Percentiles rank a stretch among this genome's conserved stretches.
Evolutionary conservation across 1,140 invertebrate genomes (phyloP).

Genomic region (Drosophila yakuba): DNA sequence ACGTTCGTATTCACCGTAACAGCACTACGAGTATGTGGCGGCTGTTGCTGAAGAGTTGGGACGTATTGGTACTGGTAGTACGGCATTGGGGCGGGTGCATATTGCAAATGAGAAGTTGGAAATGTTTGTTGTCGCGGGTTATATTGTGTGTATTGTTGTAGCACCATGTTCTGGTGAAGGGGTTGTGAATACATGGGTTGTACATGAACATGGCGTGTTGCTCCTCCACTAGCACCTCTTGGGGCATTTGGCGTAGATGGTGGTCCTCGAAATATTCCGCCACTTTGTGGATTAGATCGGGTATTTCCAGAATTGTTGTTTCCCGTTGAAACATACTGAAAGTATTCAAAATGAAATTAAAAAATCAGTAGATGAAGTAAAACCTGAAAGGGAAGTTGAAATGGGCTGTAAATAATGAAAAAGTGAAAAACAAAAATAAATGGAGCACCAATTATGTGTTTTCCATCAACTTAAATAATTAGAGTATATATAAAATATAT

Average conservation of each 20-base stretch:
- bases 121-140: slow-evolving; percentile 66
- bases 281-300: slow-evolving; percentile 66
- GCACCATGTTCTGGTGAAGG: slow-evolving; percentile 57
- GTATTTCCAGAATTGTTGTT: slow-evolving; percentile 64
- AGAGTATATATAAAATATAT: no score
- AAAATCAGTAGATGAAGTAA: neutral
- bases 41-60: slow-evolving; percentile 57
- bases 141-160: slow-evolving; percentile 66
- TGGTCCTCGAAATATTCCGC: slow-evolving; percentile 66
- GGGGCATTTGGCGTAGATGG: slow-evolving; percentile 55
- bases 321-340: slow-evolving; percentile 65
- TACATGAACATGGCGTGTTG: slow-evolving; percentile 65
- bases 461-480: no score
- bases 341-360: slow-evolving; percentile 6
- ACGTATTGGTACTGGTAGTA: slow-evolving; percentile 74
- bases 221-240: slow-evolving; percentile 40
- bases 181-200: slow-evolving; percentile 62
- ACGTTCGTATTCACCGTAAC: slow-evolving; percentile 66
- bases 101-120: slow-evolving; percentile 65
- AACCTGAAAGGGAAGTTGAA: neutral
- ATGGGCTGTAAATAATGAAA: no score
- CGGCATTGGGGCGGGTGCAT: slow-evolving; percentile 49
- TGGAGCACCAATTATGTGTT: no score
- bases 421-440: no score
- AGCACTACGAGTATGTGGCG: slow-evolving; percentile 59